These are phyloP conservation scores for Erpornis zantholeuca DNA, from an alignment of 2,113 vertebrate genomes.

Conservation along the genomic window DNA sequence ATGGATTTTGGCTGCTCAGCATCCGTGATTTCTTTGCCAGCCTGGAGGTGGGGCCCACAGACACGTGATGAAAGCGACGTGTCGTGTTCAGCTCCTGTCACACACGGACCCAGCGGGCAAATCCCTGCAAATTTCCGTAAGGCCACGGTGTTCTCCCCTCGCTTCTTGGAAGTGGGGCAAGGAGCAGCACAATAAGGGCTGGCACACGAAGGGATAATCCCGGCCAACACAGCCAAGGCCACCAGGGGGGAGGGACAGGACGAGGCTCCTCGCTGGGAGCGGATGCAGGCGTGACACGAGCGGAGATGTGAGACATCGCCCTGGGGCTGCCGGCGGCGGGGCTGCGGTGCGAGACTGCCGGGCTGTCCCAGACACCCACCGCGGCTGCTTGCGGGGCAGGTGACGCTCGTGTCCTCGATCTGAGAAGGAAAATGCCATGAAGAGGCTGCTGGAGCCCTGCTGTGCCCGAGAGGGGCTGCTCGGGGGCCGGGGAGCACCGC, in stretches of 20 bases:
- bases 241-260: not conserved
- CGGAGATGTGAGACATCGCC: not conserved
- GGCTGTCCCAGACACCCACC: not conserved
- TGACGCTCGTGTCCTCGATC: not conserved
- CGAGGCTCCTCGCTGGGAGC: not conserved
- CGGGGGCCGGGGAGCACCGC: not conserved
- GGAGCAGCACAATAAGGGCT: rapidly evolving
- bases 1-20: not conserved
- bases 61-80: not conserved
- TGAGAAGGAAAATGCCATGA: not conserved
- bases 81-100: not conserved
- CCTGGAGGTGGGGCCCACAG: not conserved
- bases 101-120: rapidly evolving
- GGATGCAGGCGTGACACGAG: not conserved
- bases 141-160: rapidly evolving
- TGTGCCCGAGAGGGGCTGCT: not conserved
- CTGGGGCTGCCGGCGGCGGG: not conserved
- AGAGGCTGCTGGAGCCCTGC: not conserved
- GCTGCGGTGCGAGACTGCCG: not conserved
- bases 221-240: not conserved
- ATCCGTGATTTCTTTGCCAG: not conserved
- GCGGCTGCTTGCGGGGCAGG: not conserved
- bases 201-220: rapidly evolving
- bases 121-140: rapidly evolving
- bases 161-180: rapidly evolving